Percentiles rank a stretch among this genome's conserved stretches.
phyloP scores from a whole-genome alignment of 2,888 invertebrate genomes.

The Clepsis dumicolana region DNA sequence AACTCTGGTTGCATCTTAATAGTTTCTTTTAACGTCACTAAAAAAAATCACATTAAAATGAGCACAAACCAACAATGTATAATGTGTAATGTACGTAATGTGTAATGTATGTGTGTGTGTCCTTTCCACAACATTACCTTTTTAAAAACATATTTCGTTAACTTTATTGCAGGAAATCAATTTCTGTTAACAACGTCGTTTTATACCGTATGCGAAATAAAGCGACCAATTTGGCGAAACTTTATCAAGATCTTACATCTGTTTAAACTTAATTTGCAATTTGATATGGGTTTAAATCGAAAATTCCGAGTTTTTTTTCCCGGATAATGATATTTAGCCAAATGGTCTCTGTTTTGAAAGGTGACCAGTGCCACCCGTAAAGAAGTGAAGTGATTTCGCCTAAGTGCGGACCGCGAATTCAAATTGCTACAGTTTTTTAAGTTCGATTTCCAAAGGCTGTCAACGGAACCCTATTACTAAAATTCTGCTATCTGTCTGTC shows the following conservation, averaged over 20 bases:
- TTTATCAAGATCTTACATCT: conserved; percentile 38
- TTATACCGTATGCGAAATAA: conserved; percentile 26
- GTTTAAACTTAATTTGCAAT: conserved; percentile 41
- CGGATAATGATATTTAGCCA: conserved; percentile 27
- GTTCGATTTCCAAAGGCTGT: too few species aligned
- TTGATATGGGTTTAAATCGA: conserved; percentile 37
- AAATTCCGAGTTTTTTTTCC: conserved; percentile 26
- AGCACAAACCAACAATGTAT: neutral
- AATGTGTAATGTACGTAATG: too few species aligned
- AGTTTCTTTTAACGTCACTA: too few species aligned
- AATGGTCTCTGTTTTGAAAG: conserved; percentile 30
- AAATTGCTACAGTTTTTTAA: too few species aligned
- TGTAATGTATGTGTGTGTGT: too few species aligned
- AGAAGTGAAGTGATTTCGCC: neutral
- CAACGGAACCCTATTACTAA: too few species aligned
- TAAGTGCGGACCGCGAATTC: neutral
- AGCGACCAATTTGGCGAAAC: conserved; percentile 23
- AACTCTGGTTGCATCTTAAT: too few species aligned
- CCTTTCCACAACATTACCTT: neutral
- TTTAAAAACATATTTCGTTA: conserved; percentile 20
- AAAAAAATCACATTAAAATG: too few species aligned
- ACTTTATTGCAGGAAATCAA: conserved; percentile 38
- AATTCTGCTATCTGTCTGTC: too few species aligned
- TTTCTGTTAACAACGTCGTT: conserved; percentile 31
- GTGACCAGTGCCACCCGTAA: conserved; percentile 30